Evolutionary conservation across 2,797 vertebrate genomes (phyloP), one percentile per base, ranked within the genome.

Genomic region (Enteromius argenteus): DNA sequence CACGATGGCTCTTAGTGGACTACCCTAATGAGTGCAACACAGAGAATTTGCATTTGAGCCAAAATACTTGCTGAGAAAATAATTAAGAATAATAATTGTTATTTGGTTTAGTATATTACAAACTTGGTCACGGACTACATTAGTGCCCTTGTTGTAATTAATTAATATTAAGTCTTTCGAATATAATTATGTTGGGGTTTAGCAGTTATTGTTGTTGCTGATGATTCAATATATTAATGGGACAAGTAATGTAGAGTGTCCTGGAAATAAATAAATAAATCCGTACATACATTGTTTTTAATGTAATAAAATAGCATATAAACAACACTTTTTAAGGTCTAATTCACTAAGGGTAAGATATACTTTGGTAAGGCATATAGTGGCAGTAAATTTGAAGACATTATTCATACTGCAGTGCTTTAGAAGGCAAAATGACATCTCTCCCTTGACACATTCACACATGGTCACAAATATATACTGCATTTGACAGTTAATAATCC

Each of bases 401-500:
- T 30, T 77, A 37, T 81, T 84, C 77, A 84, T 53, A 76, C 82
- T 84, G 53, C 8, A 80, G 62, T 49, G 23, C 37, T 42, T 66
- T 68, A 46, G 53, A 77, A 79, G 71, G 72, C 23, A 53, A 78
- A 80, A 78, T 64, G 37, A 27, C 49, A 81, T 53, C 30, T 56
- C 6, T 73, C 62, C 49, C 72, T 37, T 37, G 49, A 27, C n/a
- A 23, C 64, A 72, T 44, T 68, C 62, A 67, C 13, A 32, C 66
- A 49, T 56, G 72, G 19, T 51, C 77, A 73, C 53, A 49, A 66
- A 92, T 91, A 88, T 90, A 91, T 35, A n/a, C 49, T 80, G 73
- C 68, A 82, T 92, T 91, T 92, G 93, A 91, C 90, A 92, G 79
- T 89, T 91, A 89, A 91, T 94, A 87, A 90, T 88, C 87, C 93